Percentiles rank a stretch among this genome's conserved stretches.
These are phyloP conservation scores for Percina caprodes DNA, from an alignment of 2,113 vertebrate genomes.

Conservation along the genomic window DNA sequence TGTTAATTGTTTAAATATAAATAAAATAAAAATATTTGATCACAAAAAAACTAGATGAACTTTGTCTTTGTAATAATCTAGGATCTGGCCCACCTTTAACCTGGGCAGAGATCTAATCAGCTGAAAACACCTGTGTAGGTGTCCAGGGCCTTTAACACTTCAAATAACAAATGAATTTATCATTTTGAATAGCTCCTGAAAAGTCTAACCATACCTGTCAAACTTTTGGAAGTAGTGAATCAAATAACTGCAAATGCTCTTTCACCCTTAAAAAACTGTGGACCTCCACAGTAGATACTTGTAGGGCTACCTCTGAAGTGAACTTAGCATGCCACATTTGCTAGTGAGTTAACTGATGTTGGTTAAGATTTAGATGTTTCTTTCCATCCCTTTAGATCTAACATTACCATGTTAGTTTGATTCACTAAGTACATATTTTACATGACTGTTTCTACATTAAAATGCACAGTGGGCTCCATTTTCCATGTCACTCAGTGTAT, in stretches of 20 bases:
- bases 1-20: too few species aligned
- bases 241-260: not conserved
- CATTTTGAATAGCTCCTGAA: not conserved
- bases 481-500: not conserved
- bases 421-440: not conserved
- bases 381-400: not conserved
- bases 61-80: too few species aligned
- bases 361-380: not conserved
- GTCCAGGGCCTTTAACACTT: not conserved
- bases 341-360: too few species aligned
- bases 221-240: not conserved
- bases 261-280: not conserved
- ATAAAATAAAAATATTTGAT: too few species aligned
- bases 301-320: not conserved
- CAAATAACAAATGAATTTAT: not conserved
- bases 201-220: not conserved
- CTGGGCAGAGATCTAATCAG: too few species aligned
- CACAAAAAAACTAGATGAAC: too few species aligned
- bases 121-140: too few species aligned
- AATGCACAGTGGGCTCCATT: too few species aligned
- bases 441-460: not conserved
- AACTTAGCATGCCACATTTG: not conserved
- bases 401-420: not conserved
- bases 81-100: too few species aligned
- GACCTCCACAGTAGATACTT: not conserved